These are phyloP conservation scores for Caenorhabditis doughertyi DNA, from an alignment of 2,888 invertebrate species.

Conservation along the genomic window DNA sequence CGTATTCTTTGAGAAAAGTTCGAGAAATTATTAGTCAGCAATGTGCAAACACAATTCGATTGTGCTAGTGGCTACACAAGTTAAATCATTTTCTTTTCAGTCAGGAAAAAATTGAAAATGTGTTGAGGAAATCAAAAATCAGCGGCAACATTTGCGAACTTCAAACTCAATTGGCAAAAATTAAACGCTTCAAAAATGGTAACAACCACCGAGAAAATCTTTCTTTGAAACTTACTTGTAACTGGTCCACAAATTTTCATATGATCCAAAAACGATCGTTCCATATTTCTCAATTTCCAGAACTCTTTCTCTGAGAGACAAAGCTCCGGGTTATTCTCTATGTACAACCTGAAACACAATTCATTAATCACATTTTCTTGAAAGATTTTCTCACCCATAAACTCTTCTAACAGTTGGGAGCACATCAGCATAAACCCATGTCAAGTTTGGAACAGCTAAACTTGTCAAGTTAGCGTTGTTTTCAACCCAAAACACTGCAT, in stretches of 20 bases:
- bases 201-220: no score
- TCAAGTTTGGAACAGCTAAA: conserved; percentile 5
- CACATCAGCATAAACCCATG: neutral
- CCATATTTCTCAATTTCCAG: conserved; percentile 3
- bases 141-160: no score
- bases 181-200: no score
- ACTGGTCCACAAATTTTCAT: conserved; percentile 16
- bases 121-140: no score
- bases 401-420: neutral
- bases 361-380: neutral
- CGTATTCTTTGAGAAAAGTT: no score
- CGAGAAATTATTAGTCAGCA: no score
- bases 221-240: neutral
- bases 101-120: no score
- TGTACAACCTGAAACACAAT: neutral
- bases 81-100: no score
- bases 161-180: no score
- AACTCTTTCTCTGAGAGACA: conserved; percentile 5
- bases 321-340: neutral
- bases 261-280: neutral
- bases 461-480: neutral
- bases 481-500: neutral
- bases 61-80: no score
- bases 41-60: no score
- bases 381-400: neutral